Conservation (phyloP, 2,888 invertebrate genomes). For the Acronicta alni region DNA sequence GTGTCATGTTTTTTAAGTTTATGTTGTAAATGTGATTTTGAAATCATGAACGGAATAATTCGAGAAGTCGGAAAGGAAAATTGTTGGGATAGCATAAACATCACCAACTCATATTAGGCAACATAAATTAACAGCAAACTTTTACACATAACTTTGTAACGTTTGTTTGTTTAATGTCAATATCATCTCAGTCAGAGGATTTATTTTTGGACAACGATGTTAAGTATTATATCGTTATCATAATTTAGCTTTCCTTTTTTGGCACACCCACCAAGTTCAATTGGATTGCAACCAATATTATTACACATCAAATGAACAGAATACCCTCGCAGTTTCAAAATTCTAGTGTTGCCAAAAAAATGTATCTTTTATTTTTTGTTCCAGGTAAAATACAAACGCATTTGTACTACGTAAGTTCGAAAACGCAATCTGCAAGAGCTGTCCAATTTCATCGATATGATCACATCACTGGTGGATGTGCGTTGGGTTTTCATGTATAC, state of each 20-base stretch:
- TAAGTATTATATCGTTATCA: too few relatives aligned
- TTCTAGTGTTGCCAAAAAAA: background rate
- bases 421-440: conserved; percentile 23
- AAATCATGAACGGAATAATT: conserved; percentile 11
- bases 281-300: background rate
- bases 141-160: too few relatives aligned
- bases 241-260: background rate
- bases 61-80: too few relatives aligned
- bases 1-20: conserved; percentile 34
- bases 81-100: too few relatives aligned
- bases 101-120: conserved; percentile 5
- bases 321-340: background rate
- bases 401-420: conserved; percentile 15
- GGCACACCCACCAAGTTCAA: background rate
- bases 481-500: conserved; percentile 49
- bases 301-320: background rate
- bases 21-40: conserved; percentile 12
- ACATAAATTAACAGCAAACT: background rate
- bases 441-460: conserved; percentile 36
- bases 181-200: background rate
- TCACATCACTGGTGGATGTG: conserved; percentile 20
- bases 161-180: too few relatives aligned
- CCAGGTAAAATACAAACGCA: conserved; percentile 23
- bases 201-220: background rate
- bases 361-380: conserved; percentile 17